These are phyloP conservation scores for Urocitellus parryii DNA, from an alignment of 2,113 vertebrate genomes.

Conservation along the genomic window DNA sequence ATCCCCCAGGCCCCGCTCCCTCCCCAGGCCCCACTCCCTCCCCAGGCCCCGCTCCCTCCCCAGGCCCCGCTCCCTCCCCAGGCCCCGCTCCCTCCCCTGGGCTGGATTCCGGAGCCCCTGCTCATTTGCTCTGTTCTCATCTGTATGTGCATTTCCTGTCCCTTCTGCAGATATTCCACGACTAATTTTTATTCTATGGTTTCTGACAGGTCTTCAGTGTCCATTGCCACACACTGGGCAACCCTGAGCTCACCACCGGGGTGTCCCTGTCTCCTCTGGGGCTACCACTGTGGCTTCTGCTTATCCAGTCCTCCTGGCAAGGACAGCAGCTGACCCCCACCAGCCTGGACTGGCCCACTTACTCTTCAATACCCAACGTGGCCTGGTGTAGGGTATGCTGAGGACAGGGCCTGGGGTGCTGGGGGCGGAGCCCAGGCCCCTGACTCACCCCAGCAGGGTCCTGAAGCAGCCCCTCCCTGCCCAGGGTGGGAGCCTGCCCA, in stretches of 20 bases:
- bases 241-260: background rate
- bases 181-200: background rate
- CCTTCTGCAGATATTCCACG: rapidly evolving
- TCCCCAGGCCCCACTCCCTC: too few relatives aligned
- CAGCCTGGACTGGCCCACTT: background rate
- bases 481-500: background rate
- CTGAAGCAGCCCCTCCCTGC: background rate
- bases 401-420: background rate
- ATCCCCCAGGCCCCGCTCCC: too few relatives aligned
- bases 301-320: background rate
- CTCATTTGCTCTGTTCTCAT: too few relatives aligned
- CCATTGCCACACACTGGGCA: too few relatives aligned
- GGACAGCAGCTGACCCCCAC: background rate
- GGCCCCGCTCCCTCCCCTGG: too few relatives aligned
- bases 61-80: too few relatives aligned
- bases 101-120: rapidly evolving
- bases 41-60: too few relatives aligned
- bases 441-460: background rate
- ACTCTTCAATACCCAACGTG: rapidly evolving
- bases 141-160: rapidly evolving
- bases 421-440: background rate
- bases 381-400: background rate
- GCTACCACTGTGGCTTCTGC: background rate
- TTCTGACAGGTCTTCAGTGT: background rate
- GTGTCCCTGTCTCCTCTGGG: rapidly evolving